These are phyloP conservation scores for Andrena flavipes DNA, from an alignment of 2,888 invertebrate genomes.

Conservation along the genomic window DNA sequence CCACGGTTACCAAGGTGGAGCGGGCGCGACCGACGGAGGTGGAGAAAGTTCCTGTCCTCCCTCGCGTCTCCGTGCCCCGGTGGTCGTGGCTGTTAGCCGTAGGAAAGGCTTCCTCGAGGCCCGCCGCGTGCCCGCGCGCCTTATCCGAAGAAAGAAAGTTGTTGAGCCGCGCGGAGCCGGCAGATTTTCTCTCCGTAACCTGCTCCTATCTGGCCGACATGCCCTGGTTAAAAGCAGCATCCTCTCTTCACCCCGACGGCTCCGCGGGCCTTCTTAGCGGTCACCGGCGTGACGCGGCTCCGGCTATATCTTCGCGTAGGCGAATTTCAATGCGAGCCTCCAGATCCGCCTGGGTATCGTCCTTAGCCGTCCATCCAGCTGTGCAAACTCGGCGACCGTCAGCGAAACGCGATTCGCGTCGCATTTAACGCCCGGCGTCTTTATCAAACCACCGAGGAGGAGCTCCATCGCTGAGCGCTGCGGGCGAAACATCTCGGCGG, in stretches of 20 bases:
- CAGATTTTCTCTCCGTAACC: constrained; percentile 60
- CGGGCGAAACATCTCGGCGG: no score
- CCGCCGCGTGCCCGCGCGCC: constrained; percentile 28
- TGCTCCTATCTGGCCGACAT: constrained; percentile 46
- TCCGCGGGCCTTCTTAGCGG: constrained; percentile 6
- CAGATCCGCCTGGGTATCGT: neutral
- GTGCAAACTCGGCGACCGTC: neutral
- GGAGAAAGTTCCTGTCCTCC: constrained; percentile 76
- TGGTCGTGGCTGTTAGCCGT: constrained; percentile 33
- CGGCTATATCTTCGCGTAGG: neutral
- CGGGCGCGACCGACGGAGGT: constrained; percentile 61
- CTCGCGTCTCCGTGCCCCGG: constrained; percentile 28
- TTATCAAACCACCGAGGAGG: no score
- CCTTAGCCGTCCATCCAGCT: neutral
- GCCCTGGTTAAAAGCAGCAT: constrained; percentile 57
- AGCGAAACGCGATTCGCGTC: neutral
- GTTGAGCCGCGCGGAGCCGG: constrained; percentile 52
- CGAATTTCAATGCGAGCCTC: constrained; percentile 16
- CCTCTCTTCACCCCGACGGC: constrained; percentile 13
- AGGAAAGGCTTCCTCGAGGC: constrained; percentile 55
- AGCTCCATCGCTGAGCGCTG: no score
- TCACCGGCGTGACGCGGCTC: neutral
- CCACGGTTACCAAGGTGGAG: constrained; percentile 67
- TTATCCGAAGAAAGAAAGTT: constrained; percentile 69
- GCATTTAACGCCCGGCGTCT: no score